These are phyloP conservation scores for Podocnemis expansa DNA, from an alignment of 2,113 vertebrate genomes.

Conservation along the genomic window DNA sequence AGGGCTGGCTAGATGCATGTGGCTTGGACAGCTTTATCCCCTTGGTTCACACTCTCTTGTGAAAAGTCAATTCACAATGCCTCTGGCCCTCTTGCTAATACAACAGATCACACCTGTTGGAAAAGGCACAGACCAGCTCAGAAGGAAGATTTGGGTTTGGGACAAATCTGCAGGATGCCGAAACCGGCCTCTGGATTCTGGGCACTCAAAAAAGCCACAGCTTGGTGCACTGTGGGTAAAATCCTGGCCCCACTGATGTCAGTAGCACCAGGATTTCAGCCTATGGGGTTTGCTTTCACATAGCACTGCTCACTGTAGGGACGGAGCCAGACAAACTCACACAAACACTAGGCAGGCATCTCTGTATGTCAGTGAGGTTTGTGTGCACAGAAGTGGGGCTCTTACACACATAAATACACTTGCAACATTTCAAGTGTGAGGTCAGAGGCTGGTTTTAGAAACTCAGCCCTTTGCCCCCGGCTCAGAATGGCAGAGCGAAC, in stretches of 20 bases:
- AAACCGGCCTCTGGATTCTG: not conserved
- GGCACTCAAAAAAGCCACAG: not conserved
- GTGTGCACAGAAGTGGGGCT: not conserved
- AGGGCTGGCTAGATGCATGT: not conserved
- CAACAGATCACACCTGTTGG: not conserved
- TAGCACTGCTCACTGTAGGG: not conserved
- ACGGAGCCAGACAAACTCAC: too few species aligned
- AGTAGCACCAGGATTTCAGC: not conserved
- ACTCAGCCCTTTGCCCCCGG: not conserved
- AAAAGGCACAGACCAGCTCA: not conserved
- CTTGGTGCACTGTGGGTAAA: not conserved
- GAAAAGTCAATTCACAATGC: not conserved
- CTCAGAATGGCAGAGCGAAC: not conserved
- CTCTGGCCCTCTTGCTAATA: too few species aligned
- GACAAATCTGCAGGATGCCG: not conserved
- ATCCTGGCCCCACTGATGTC: not conserved
- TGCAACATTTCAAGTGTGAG: not conserved
- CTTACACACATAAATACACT: not conserved
- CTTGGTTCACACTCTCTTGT: not conserved
- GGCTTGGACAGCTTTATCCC: not conserved
- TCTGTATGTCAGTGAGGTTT: not conserved
- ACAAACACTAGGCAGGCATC: not conserved
- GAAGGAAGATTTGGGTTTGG: not conserved
- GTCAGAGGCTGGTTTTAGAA: not conserved
- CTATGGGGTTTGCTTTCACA: not conserved